Percentiles rank a stretch among this genome's conserved stretches.
phyloP scores from a whole-genome alignment of 2,888 invertebrate genomes.

The Bellardia pandia region DNA sequence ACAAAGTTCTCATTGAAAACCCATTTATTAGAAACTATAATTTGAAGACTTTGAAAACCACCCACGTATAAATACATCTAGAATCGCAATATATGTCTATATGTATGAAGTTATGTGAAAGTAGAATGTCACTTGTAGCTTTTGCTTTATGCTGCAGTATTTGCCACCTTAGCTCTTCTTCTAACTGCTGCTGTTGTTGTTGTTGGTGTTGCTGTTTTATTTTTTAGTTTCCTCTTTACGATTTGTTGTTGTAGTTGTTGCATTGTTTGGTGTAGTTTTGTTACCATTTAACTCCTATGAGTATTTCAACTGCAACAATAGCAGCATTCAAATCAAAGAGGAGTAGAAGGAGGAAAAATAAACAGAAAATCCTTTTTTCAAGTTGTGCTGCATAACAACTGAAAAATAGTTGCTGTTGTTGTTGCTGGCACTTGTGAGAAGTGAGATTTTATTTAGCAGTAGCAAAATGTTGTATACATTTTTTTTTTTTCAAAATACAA shows the following conservation, averaged over 20 bases:
- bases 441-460: constrained; percentile 7
- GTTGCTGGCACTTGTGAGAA: constrained; percentile 57
- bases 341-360: background rate
- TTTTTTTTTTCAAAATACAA: constrained; percentile 25
- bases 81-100: background rate
- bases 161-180: constrained; percentile 24
- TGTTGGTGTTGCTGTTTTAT: background rate
- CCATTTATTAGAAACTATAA: background rate
- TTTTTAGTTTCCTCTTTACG: constrained; percentile 17
- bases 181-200: constrained; percentile 7
- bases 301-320: constrained; percentile 40
- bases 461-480: constrained; percentile 15
- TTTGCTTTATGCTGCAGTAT: constrained; percentile 57
- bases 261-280: constrained; percentile 38
- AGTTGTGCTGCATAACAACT: constrained; percentile 18
- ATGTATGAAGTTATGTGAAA: no score
- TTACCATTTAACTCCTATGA: constrained; percentile 53
- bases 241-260: constrained; percentile 29
- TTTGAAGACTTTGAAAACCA: background rate
- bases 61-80: background rate
- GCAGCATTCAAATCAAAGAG: background rate
- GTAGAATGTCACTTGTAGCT: constrained; percentile 38
- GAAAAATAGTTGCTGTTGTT: constrained; percentile 25
- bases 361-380: constrained; percentile 32
- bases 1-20: no score